Base-by-base conservation (phyloP, 1,140 invertebrate genomes). In the Aporrectodea caliginosa region DNA sequence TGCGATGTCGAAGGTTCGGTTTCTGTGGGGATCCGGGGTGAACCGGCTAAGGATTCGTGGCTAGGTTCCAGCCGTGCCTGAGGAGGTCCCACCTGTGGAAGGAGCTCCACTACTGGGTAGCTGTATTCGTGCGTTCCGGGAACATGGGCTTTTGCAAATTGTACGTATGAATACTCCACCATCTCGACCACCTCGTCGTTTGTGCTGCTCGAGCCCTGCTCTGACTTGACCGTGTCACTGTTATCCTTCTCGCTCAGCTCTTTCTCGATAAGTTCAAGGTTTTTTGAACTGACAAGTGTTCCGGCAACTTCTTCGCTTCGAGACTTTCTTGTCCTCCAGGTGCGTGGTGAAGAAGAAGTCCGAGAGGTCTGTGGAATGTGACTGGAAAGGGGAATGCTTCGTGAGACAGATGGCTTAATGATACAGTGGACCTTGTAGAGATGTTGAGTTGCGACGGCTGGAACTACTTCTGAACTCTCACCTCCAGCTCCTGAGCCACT, bases 101-200 rank as follows among this genome's bases (percentile, higher is more conserved):
- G 80, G 71, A 83, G 91, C 68, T 93, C 92, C 79, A 93, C 90
- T 79, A 92, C 90, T 0, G 93, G 93, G 89, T 95, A 95, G 78
- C 93, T 92, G 87, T 95, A 95, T 77, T 95, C 93, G 84, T 94
- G 93, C 72, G 92, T 91, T 72, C 92, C 90, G 34, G 78, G 30
- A 69, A 78, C 68, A 29, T 82, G 82, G 43, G 43, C 43, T 22
- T 87, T 87, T 34, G 93, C 93, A 84, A 96, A 91, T 84, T 95
- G 93, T 70, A 96, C 94, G 85, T 96, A 96, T n/a, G 93, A 93
- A 88, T 94, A 94, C 82, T 87, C 85, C 73, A 85, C 84, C 30
- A 84, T 79, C 69, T 82, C 81, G 33, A 83, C 82, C 69, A 75
- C 81, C 75, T 82, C 81, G 27, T 83, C 83, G 73, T 79, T 69